Evolutionary conservation across 2,888 invertebrate species (phyloP).

Genomic region (Caenorhabditis angaria): DNA sequence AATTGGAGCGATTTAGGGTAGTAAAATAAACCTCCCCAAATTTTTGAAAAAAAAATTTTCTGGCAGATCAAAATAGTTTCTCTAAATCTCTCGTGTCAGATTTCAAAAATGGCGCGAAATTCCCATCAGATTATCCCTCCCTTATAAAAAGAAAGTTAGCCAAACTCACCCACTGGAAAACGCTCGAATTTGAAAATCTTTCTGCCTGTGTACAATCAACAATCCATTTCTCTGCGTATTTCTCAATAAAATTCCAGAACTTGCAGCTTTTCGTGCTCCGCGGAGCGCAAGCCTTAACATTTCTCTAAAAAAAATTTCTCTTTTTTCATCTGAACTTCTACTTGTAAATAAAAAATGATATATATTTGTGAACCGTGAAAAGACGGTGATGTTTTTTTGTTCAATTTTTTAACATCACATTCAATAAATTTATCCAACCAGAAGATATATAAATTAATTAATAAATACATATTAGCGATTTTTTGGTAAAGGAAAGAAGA

Average conservation of each 20-base stretch:
- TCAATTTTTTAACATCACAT: too few relatives aligned
- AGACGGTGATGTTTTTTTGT: too few relatives aligned
- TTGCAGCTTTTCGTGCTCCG: neutral
- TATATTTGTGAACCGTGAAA: too few relatives aligned
- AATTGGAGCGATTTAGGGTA: too few relatives aligned
- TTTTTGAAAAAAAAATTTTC: too few relatives aligned
- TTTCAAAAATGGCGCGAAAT: too few relatives aligned
- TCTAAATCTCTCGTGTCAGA: too few relatives aligned
- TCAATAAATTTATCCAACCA: neutral
- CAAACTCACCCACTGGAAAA: constrained; percentile 3
- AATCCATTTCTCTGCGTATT: neutral
- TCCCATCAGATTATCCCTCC: too few relatives aligned
- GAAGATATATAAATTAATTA: neutral
- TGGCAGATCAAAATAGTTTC: too few relatives aligned
- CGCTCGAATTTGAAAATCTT: neutral
- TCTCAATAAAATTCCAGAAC: neutral
- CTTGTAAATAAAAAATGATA: too few relatives aligned
- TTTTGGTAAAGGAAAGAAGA: neutral
- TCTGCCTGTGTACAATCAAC: neutral
- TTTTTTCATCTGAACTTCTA: too few relatives aligned
- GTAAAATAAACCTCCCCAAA: too few relatives aligned
- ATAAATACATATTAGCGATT: neutral
- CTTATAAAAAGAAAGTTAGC: neutral
- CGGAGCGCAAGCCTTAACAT: neutral
- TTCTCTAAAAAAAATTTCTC: neutral